Percentiles rank a stretch among this genome's conserved stretches.
Conservation (phyloP, 2,113 vertebrate genomes). For the Aptenodytes patagonicus region DNA sequence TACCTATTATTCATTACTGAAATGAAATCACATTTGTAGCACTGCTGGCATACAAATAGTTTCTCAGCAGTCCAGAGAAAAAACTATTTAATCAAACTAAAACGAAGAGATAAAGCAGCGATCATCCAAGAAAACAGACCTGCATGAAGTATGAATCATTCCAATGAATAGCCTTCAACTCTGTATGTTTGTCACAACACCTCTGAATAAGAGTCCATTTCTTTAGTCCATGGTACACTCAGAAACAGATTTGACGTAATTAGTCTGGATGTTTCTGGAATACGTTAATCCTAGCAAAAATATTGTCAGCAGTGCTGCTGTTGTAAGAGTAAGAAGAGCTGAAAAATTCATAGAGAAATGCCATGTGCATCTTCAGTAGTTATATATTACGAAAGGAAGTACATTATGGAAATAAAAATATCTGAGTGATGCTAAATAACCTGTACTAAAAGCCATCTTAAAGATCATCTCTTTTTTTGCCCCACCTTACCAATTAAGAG, state of each 20-base stretch:
- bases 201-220: neutral
- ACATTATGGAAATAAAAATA: neutral
- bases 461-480: neutral
- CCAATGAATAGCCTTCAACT: neutral
- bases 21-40: neutral
- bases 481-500: constrained; percentile 13
- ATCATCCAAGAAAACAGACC: neutral
- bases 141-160: neutral
- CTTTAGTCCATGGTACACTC: neutral
- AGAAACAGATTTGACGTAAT: neutral
- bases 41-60: neutral
- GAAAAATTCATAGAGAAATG: neutral
- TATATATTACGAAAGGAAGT: neutral
- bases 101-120: neutral
- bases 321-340: neutral
- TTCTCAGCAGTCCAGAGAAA: neutral
- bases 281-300: neutral
- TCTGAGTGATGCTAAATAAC: neutral
- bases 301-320: neutral
- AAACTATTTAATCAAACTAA: neutral
- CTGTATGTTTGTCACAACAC: neutral
- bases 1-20: neutral
- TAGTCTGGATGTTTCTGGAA: neutral
- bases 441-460: neutral
- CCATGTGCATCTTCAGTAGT: neutral